A percentile compares a stretch with the other conserved stretches of the same genome.
These are phyloP conservation scores for Pycnonotus jocosus DNA, from an alignment of 2,113 vertebrate genomes.

Conservation along the genomic window DNA sequence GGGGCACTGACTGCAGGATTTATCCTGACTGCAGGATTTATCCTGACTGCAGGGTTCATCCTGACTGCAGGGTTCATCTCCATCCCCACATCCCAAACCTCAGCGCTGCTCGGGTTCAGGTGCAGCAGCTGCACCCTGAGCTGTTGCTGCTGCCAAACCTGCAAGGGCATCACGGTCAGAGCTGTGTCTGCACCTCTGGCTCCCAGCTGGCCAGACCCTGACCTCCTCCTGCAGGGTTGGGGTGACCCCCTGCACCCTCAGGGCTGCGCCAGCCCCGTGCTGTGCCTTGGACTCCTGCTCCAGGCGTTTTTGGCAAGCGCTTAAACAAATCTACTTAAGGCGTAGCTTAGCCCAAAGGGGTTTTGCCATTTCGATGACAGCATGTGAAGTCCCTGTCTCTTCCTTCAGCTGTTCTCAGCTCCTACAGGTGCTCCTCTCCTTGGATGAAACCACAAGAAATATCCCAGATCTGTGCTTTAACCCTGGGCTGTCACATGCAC, in stretches of 20 bases:
- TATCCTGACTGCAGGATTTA: too few species aligned
- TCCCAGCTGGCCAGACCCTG: neutral
- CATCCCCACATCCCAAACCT: rapidly evolving
- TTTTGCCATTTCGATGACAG: neutral
- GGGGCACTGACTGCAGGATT: neutral
- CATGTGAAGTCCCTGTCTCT: neutral
- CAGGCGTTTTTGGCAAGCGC: neutral
- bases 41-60: neutral
- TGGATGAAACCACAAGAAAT: neutral
- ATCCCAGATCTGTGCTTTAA: neutral
- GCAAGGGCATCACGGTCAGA: rapidly evolving
- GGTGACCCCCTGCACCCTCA: neutral
- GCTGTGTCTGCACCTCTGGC: neutral
- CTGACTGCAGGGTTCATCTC: neutral
- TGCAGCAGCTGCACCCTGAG: too few species aligned
- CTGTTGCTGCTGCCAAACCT: neutral
- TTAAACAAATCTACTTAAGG: neutral
- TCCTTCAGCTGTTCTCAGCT: neutral
- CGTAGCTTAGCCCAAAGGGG: neutral
- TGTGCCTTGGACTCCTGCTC: neutral
- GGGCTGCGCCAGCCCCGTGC: neutral
- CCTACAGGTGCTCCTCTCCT: neutral
- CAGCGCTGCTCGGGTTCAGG: rapidly evolving
- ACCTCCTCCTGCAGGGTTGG: neutral
- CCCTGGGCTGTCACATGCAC: neutral